These are phyloP conservation scores for Muricea muricata DNA, from an alignment of 92 coral and sea anemone species.

Conservation along the genomic window DNA sequence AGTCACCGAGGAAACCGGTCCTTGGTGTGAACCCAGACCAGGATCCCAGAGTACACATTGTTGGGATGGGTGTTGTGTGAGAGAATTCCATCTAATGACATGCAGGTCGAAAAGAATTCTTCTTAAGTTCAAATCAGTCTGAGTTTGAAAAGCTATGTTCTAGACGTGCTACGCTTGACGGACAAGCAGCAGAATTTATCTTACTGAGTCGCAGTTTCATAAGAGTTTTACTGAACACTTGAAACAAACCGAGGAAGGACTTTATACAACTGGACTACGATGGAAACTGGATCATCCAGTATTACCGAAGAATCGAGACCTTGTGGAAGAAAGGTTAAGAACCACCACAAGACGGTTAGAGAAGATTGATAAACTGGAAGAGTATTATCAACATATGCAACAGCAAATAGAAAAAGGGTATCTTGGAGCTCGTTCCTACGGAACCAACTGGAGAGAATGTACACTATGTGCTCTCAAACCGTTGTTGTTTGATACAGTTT, in stretches of 20 bases:
- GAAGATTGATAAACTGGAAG: neutral
- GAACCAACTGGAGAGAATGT: neutral
- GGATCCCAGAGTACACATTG: conserved; percentile 70
- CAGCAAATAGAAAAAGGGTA: conserved; percentile 2
- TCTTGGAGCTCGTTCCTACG: too few species aligned
- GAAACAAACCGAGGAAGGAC: conserved; percentile 49
- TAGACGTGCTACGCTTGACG: conserved; percentile 68
- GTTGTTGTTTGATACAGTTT: neutral
- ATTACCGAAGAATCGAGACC: conserved; percentile 63
- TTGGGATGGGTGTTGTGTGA: conserved; percentile 67
- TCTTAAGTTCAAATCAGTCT: conserved; percentile 48
- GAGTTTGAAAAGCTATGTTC: conserved; percentile 71
- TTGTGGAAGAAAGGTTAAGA: conserved; percentile 52
- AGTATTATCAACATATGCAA: neutral
- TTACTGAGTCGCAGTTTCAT: conserved; percentile 9
- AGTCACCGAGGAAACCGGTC: conserved; percentile 52
- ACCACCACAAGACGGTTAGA: conserved; percentile 47
- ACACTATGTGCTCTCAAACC: neutral
- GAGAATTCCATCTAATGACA: neutral
- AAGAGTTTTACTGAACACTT: conserved; percentile 60
- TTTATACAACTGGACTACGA: conserved; percentile 65
- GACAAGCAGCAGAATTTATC: conserved; percentile 47
- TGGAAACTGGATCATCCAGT: conserved; percentile 70
- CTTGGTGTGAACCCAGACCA: conserved; percentile 63
- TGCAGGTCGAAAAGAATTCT: conserved; percentile 63